These are phyloP conservation scores for Brachypodius melanocephalos DNA, from an alignment of 2,113 vertebrate genomes.

Conservation along the genomic window DNA sequence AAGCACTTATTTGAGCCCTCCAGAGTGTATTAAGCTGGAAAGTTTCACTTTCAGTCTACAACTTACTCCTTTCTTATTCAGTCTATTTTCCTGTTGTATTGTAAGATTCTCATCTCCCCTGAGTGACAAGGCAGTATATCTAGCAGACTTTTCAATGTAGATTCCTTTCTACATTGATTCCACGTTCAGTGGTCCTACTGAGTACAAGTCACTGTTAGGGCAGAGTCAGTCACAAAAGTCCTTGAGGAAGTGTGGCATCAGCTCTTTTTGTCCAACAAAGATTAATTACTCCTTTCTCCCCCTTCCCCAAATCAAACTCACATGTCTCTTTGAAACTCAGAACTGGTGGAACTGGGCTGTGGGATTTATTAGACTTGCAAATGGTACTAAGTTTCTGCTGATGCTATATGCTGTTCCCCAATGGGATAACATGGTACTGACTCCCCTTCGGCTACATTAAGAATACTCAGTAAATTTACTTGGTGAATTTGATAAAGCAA, in stretches of 20 bases:
- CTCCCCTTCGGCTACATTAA: not conserved
- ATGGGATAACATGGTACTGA: not conserved
- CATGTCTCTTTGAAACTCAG: not conserved
- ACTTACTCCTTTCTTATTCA: not conserved
- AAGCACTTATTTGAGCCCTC: slow-evolving; percentile 18
- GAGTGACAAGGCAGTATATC: not conserved
- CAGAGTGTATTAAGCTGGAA: not conserved
- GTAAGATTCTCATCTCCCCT: not conserved
- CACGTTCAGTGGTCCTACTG: not conserved
- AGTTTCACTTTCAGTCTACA: not conserved
- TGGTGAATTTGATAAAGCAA: not conserved
- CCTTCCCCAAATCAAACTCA: not conserved
- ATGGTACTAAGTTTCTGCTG: not conserved
- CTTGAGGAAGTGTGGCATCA: not conserved
- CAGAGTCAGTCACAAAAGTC: not conserved
- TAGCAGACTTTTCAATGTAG: not conserved
- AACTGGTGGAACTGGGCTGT: not conserved
- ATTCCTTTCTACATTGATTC: not conserved
- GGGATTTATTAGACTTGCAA: not conserved
- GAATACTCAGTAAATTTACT: not conserved
- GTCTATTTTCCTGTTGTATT: not conserved
- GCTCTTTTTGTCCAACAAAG: not conserved
- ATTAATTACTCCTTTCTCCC: not conserved
- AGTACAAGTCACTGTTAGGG: not conserved
- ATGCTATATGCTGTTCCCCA: not conserved